A percentile compares a stretch with the other conserved stretches of the same genome.
Conservation (phyloP, 2,888 invertebrate species). For the Gonocerus acuteangulatus region DNA sequence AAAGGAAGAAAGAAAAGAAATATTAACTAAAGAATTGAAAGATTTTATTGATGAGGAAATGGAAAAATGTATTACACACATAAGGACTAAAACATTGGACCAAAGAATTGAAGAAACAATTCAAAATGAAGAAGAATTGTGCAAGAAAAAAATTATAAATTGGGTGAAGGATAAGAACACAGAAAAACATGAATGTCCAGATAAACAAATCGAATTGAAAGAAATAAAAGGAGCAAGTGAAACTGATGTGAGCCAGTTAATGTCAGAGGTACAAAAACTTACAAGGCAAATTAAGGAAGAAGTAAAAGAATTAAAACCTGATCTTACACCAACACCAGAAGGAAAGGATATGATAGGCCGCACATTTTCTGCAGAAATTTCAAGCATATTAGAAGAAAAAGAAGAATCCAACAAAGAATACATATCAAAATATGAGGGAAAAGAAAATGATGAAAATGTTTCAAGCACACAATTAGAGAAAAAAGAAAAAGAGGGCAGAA, state of each 20-base stretch:
- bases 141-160: slow-evolving; percentile 22
- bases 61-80: slow-evolving; percentile 27
- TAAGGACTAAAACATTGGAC: slow-evolving; percentile 30
- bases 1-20: slow-evolving; percentile 27
- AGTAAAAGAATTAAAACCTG: slow-evolving; percentile 48
- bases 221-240: slow-evolving; percentile 23
- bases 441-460: no score
- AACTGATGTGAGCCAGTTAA: slow-evolving; percentile 43
- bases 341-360: slow-evolving; percentile 30
- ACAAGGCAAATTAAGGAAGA: slow-evolving; percentile 47
- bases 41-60: slow-evolving; percentile 36
- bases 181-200: slow-evolving; percentile 17
- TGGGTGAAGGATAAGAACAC: no score
- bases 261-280: slow-evolving; percentile 47
- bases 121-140: slow-evolving; percentile 28
- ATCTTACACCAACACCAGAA: slow-evolving; percentile 47
- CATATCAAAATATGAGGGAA: neutral
- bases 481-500: no score
- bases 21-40: slow-evolving; percentile 36
- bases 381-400: slow-evolving; percentile 27
- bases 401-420: slow-evolving; percentile 1
- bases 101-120: slow-evolving; percentile 22
- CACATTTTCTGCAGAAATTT: slow-evolving; percentile 15
- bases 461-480: no score
- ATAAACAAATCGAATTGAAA: slow-evolving; percentile 1